phyloP scores from a whole-genome alignment of 1,140 invertebrate species.

The Drosophila subpulchrella region DNA sequence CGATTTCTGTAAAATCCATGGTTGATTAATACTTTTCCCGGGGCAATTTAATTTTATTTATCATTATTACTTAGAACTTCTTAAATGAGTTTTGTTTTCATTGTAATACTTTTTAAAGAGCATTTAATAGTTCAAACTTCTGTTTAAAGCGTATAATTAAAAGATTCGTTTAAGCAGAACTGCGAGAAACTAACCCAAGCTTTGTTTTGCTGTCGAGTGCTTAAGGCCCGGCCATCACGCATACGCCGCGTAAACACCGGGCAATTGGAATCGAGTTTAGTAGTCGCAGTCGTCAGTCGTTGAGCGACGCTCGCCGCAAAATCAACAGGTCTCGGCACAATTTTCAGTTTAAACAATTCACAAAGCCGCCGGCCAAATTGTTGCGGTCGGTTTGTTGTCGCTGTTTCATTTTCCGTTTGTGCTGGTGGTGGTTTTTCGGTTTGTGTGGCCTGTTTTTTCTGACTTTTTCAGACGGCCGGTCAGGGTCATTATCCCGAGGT shows the following conservation, averaged over 20 bases:
- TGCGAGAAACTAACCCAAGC: neutral
- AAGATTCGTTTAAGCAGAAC: slow-evolving; percentile 11
- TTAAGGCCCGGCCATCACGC: slow-evolving; percentile 42
- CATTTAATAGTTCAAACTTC: neutral
- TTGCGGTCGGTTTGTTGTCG: slow-evolving; percentile 43
- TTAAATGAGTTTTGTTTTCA: neutral
- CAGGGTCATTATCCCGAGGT: slow-evolving; percentile 37
- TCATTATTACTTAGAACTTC: neutral
- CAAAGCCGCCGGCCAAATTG: slow-evolving; percentile 38
- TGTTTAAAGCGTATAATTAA: neutral
- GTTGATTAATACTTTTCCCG: too few species aligned
- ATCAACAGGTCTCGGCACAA: slow-evolving; percentile 54
- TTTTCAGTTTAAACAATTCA: slow-evolving; percentile 24
- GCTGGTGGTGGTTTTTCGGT: slow-evolving; percentile 35
- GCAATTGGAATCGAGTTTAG: slow-evolving; percentile 13
- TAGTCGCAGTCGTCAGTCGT: slow-evolving; percentile 45
- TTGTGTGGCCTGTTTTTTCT: neutral
- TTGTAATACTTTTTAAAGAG: neutral
- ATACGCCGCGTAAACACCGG: slow-evolving; percentile 55
- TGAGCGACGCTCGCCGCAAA: slow-evolving; percentile 50
- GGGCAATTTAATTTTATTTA: too few species aligned
- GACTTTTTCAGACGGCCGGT: slow-evolving; percentile 9
- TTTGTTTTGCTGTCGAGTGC: slow-evolving; percentile 49
- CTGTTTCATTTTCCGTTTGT: slow-evolving; percentile 30
- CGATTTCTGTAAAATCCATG: too few species aligned